Base-by-base conservation (phyloP, 64 coral and sea anemone species). In the Catalaphyllia jardinei region DNA sequence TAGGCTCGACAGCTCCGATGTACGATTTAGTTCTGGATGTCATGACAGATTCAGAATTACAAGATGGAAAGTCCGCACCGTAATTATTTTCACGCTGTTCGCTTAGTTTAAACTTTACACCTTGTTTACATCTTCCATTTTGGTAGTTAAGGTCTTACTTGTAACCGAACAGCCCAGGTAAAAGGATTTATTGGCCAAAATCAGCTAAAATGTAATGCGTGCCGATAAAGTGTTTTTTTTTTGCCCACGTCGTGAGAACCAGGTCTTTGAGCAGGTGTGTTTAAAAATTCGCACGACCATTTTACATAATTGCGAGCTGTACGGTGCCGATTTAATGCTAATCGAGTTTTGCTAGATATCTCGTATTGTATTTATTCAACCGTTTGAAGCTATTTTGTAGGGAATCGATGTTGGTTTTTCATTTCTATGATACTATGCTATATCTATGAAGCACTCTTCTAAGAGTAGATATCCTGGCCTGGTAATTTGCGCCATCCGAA, bases 1-100 rank as follows among this genome's bases (percentile, higher is more conserved):
- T 38, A 11, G 63, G 38, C 27, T 51, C 20, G n/a, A 71, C 62
- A 38, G 30, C 19, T 65, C 17, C 4, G n/a, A 31, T 14, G 10
- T 7, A 27, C 52, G 81, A 4, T 50, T 85, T 85, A 25, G 33
- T 25, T 71, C 62, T 35, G 81, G 81, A 71, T 85, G 81, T 85
- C 62, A 19, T 28, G 28, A 29, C 46, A 29, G 77, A 77, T 50
- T 24, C 16, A 51, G 75, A 19, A 51, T 46, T 79, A 79, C 24
- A 29, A 54, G 29, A 61, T 20, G 31, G 31, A 29, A 52, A 50
- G 16, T 57, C 30, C n/a, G 4, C 14, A 61, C 3, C 62, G 12
- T n/a, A 3, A 24, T n/a, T n/a, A n/a, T 27, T 27, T 11, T 29
- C 25, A 24, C 42, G 7, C 10, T 69, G 6, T 50, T 50, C 39